phyloP scores from a whole-genome alignment of 2,888 invertebrate species.

The Ypsolopha sequella region DNA sequence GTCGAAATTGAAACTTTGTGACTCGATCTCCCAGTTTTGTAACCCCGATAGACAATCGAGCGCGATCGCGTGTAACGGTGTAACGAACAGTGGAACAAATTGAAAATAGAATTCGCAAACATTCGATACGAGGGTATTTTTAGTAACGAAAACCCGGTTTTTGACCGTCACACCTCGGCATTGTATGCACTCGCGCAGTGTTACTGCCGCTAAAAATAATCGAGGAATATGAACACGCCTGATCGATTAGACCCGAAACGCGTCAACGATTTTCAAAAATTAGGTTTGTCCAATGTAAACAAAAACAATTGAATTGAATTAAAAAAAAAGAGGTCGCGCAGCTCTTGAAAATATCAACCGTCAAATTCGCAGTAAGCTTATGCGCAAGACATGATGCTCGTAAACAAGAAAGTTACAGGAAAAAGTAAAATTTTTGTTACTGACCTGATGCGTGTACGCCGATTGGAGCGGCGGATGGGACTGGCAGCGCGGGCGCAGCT shows the following conservation, averaged over 20 bases:
- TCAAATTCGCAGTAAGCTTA: background rate
- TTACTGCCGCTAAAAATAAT: constrained; percentile 44
- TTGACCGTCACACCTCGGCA: constrained; percentile 40
- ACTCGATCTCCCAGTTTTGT: too few relatives aligned
- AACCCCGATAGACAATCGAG: background rate
- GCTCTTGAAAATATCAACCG: background rate
- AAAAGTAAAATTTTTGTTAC: constrained; percentile 24
- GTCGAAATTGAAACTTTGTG: too few relatives aligned
- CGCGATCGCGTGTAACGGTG: constrained; percentile 21
- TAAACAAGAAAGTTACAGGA: background rate
- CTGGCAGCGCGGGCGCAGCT: constrained; percentile 36
- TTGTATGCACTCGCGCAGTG: constrained; percentile 55
- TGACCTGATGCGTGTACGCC: constrained; percentile 59
- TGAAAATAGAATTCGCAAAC: constrained; percentile 67
- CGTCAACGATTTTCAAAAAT: background rate
- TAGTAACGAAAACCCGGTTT: constrained; percentile 66
- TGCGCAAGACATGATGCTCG: background rate
- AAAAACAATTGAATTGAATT: background rate
- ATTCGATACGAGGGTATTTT: constrained; percentile 66
- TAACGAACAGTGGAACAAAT: constrained; percentile 39
- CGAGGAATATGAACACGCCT: constrained; percentile 12
- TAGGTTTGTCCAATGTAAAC: background rate
- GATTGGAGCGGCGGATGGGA: constrained; percentile 53
- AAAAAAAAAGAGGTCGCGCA: background rate
- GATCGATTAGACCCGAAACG: background rate